A percentile compares a stretch with the other conserved stretches of the same genome.
phyloP scores from a whole-genome alignment of 1,140 invertebrate species.

The Drosophila navojoa region DNA sequence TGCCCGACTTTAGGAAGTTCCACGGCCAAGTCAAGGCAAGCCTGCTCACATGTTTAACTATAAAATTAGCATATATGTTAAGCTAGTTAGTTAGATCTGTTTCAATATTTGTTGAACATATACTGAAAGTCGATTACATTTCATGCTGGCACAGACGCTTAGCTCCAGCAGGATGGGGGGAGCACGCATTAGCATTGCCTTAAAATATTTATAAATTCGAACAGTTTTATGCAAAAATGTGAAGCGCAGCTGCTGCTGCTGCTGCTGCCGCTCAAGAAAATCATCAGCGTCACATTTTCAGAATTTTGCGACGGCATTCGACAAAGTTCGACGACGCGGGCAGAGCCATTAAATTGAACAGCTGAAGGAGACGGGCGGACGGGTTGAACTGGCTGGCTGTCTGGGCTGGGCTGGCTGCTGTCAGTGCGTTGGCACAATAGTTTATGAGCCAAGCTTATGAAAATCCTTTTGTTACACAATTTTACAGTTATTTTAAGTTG shows the following conservation, averaged over 20 bases:
- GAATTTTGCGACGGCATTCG: conserved; percentile 29
- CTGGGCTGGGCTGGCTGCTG: neutral
- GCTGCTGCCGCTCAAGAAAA: conserved; percentile 13
- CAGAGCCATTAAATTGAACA: conserved; percentile 62
- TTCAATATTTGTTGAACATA: conserved; percentile 1
- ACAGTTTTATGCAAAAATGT: conserved; percentile 48
- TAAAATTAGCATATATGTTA: neutral
- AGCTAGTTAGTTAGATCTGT: neutral
- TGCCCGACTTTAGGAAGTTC: neutral
- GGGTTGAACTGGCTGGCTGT: neutral
- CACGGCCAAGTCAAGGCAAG: neutral
- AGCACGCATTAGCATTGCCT: conserved; percentile 51
- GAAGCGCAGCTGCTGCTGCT: conserved; percentile 25
- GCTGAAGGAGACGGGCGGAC: neutral
- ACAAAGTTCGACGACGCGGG: conserved; percentile 58
- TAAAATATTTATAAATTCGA: conserved; percentile 65
- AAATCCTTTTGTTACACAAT: conserved; percentile 81
- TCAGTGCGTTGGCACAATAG: conserved; percentile 51
- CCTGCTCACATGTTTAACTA: neutral
- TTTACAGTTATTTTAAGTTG: conserved; percentile 75
- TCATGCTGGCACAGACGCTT: conserved; percentile 13
- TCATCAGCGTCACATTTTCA: conserved; percentile 36
- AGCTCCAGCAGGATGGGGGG: neutral
- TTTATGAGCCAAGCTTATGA: conserved; percentile 77
- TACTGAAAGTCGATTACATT: neutral